phyloP scores from a whole-genome alignment of 2,113 vertebrate genomes.

The Gymnocephalus cernua region DNA sequence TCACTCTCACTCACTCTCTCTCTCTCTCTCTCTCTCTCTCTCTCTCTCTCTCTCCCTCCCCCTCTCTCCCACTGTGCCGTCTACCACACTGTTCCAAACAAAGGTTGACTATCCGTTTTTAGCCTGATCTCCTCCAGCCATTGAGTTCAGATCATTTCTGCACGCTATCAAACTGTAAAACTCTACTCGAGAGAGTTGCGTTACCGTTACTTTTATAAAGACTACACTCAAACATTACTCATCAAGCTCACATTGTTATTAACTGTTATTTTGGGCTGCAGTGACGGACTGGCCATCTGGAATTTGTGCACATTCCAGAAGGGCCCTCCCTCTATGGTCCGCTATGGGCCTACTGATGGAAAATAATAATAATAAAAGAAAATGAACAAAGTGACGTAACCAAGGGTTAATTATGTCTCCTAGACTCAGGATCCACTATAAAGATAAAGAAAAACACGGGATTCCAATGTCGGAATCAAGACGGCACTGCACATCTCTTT shows the following conservation, averaged over 20 bases:
- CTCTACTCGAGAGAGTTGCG: neutral
- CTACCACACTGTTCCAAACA: slow-evolving; percentile 1
- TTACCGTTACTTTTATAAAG: neutral
- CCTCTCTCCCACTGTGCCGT: neutral
- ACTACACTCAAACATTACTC: neutral
- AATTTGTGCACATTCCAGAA: too few relatives aligned
- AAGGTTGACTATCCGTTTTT: neutral
- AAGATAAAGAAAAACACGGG: too few relatives aligned
- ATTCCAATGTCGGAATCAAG: too few relatives aligned
- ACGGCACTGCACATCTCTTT: too few relatives aligned
- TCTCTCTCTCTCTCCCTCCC: neutral
- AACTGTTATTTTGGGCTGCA: too few relatives aligned
- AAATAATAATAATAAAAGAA: too few relatives aligned
- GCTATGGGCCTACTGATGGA: too few relatives aligned
- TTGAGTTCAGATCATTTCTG: neutral
- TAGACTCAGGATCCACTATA: too few relatives aligned
- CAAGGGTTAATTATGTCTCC: too few relatives aligned
- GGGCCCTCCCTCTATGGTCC: too few relatives aligned
- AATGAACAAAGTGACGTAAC: too few relatives aligned
- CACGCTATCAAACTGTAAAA: neutral
- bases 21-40: neutral
- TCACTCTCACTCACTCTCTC: neutral
- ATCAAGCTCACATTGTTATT: neutral
- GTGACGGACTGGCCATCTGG: too few relatives aligned
- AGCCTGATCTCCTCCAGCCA: neutral